phyloP scores from a whole-genome alignment of 2,113 vertebrate species.

The Antechinus stuartii region DNA sequence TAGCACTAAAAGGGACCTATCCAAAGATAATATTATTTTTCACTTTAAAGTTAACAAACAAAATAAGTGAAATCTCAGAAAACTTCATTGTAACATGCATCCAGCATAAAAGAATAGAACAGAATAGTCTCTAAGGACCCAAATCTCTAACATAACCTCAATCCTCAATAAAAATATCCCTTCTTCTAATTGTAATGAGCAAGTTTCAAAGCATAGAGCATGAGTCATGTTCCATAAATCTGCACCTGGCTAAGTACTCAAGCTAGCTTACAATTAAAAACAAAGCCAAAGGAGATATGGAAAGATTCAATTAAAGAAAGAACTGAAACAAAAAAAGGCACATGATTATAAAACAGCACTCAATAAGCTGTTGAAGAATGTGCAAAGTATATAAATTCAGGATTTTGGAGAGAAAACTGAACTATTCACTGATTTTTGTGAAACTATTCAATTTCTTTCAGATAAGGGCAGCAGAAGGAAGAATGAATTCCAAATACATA shows the following conservation, averaged over 20 bases:
- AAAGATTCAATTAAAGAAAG: slow-evolving; percentile 17
- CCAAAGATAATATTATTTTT: slow-evolving; percentile 18
- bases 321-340: neutral
- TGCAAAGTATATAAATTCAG: neutral
- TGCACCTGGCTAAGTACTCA: neutral
- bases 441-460: slow-evolving; percentile 11
- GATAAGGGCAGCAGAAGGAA: fast-evolving
- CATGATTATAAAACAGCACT: neutral
- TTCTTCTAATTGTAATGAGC: slow-evolving; percentile 38
- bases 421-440: neutral
- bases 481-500: neutral
- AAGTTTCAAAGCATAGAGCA: neutral
- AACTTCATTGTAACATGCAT: neutral
- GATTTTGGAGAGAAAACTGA: neutral
- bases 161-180: neutral
- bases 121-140: slow-evolving; percentile 15
- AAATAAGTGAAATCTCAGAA: slow-evolving; percentile 33
- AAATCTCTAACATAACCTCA: neutral
- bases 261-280: neutral
- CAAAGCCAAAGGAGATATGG: neutral
- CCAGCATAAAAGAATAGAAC: neutral
- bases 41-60: slow-evolving; percentile 40
- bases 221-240: neutral
- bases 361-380: neutral
- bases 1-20: neutral